Conservation (phyloP, 2,888 invertebrate genomes). For the Agriopis aurantiaria region DNA sequence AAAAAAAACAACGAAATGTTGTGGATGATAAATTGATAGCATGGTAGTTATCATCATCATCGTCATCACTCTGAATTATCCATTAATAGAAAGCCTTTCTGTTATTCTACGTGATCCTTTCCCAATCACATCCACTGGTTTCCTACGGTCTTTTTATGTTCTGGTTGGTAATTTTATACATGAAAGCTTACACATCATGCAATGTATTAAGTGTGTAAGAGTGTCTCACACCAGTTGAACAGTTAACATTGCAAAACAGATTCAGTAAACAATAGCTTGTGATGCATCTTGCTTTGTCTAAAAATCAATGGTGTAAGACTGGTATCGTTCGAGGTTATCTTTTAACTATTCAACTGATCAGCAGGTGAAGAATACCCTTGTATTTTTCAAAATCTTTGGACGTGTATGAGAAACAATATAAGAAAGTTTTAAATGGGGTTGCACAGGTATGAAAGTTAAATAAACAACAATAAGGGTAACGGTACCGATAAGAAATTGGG, state of each 20-base stretch:
- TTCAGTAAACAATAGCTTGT: slow-evolving; percentile 77
- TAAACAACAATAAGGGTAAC: slow-evolving; percentile 30
- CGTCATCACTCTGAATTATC: too few relatives aligned
- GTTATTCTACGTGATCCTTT: too few relatives aligned
- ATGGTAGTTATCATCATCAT: not conserved
- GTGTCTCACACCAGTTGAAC: not conserved
- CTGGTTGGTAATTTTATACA: too few relatives aligned
- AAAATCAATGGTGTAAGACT: slow-evolving; percentile 71
- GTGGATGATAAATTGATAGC: not conserved
- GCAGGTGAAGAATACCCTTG: slow-evolving; percentile 29
- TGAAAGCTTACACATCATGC: not conserved
- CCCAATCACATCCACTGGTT: too few relatives aligned
- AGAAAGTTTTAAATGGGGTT: not conserved
- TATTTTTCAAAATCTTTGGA: slow-evolving; percentile 23
- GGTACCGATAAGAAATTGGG: slow-evolving; percentile 48
- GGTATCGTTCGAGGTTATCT: slow-evolving; percentile 67
- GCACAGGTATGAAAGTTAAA: slow-evolving; percentile 7
- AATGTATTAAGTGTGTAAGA: not conserved
- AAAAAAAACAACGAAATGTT: too few relatives aligned
- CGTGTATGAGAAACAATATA: not conserved
- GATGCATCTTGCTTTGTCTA: slow-evolving; percentile 72
- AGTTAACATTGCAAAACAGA: slow-evolving; percentile 65
- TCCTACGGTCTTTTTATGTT: too few relatives aligned
- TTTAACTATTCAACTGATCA: slow-evolving; percentile 31
- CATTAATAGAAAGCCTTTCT: too few relatives aligned